Conservation (phyloP, 2,797 vertebrate species). For the Etheostoma nigrum region DNA sequence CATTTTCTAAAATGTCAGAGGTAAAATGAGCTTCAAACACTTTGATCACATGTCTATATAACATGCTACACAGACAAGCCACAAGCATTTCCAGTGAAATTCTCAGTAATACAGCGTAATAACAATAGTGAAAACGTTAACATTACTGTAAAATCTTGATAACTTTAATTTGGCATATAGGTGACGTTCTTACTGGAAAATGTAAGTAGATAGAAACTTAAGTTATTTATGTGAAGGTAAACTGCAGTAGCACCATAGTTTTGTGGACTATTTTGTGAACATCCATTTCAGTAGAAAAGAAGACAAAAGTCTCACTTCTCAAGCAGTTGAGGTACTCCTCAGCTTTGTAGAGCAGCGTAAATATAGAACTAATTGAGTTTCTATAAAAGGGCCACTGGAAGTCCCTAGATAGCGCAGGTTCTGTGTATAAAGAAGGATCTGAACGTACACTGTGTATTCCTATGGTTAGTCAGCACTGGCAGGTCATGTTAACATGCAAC, state of each 20-base stretch:
- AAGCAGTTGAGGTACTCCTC: background rate
- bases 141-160: background rate
- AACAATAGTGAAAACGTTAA: background rate
- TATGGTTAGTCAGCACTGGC: too few species aligned
- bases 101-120: background rate
- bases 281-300: background rate
- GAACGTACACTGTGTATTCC: too few species aligned
- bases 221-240: background rate
- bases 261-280: background rate
- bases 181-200: background rate
- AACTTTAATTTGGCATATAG: background rate
- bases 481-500: too few species aligned
- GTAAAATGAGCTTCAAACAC: background rate
- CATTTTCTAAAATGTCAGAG: background rate
- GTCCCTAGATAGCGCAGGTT: background rate
- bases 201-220: background rate
- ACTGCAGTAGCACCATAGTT: background rate
- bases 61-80: background rate
- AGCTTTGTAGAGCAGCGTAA: slow-evolving; percentile 8
- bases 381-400: slow-evolving; percentile 1
- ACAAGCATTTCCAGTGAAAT: background rate
- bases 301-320: background rate
- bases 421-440: background rate
- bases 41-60: background rate
- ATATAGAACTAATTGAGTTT: slow-evolving; percentile 35